Conservation (phyloP, 2,888 invertebrate genomes). For the Metellina segmentata region DNA sequence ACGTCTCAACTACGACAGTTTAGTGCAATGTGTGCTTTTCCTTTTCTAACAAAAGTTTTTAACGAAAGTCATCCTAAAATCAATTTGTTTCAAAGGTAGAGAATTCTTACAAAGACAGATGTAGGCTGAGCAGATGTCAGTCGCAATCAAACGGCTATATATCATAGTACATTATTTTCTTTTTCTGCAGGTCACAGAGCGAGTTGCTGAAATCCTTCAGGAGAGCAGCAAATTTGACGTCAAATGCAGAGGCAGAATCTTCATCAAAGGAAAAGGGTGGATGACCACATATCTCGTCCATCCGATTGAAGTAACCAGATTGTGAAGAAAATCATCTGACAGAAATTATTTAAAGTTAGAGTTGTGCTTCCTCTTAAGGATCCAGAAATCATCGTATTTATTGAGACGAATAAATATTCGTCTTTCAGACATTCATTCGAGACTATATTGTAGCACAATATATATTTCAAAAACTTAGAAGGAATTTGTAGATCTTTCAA, state of each 20-base stretch:
- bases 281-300: constrained; percentile 94
- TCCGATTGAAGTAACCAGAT: constrained; percentile 83
- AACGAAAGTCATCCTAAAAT: too few relatives aligned
- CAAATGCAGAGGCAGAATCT: constrained; percentile 94
- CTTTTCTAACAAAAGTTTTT: too few relatives aligned
- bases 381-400: background rate
- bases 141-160: background rate
- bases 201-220: constrained; percentile 90
- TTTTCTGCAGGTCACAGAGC: constrained; percentile 89
- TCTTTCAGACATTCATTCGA: too few relatives aligned
- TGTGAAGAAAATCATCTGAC: constrained; percentile 1
- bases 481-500: too few relatives aligned
- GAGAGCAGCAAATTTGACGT: constrained; percentile 91
- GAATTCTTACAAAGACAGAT: too few relatives aligned
- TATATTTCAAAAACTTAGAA: too few relatives aligned
- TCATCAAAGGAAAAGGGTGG: constrained; percentile 96
- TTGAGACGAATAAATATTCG: background rate
- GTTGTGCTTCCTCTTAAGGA: background rate
- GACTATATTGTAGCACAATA: too few relatives aligned
- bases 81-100: too few relatives aligned
- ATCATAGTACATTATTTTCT: background rate
- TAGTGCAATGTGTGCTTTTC: too few relatives aligned
- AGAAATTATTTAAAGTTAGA: too few relatives aligned
- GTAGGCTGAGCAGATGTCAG: too few relatives aligned
- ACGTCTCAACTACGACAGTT: too few relatives aligned